Evolutionary conservation across 2,797 vertebrate genomes (phyloP).

Genomic region (Megalops cyprinoides): DNA sequence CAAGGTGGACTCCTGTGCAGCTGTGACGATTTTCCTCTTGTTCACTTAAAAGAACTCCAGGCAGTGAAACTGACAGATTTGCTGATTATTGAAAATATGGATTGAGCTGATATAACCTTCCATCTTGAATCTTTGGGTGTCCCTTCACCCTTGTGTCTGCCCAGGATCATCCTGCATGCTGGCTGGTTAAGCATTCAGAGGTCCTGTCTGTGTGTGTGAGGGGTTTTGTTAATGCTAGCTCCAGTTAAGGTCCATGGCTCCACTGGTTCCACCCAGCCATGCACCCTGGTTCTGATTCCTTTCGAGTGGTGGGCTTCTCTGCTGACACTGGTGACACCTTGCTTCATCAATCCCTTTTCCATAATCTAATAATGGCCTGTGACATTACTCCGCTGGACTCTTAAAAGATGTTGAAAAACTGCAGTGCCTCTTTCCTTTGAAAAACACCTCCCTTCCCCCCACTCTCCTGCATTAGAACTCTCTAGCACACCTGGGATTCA

Average conservation of each 20-base stretch:
- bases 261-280: not conserved
- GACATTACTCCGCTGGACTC: not conserved
- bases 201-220: not conserved
- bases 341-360: conserved; percentile 12
- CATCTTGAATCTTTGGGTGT: not conserved
- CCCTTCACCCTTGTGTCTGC: too few species aligned
- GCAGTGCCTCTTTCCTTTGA: not conserved
- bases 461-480: not conserved
- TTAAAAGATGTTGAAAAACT: not conserved
- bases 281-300: conserved; percentile 3
- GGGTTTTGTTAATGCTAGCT: not conserved
- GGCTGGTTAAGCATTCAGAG: not conserved
- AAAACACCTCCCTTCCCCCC: not conserved
- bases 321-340: conserved; percentile 14
- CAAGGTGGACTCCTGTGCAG: too few species aligned
- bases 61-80: not conserved
- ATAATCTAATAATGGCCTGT: conserved; percentile 22
- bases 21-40: too few species aligned
- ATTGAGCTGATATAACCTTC: not conserved
- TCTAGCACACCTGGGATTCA: not conserved
- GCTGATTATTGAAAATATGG: not conserved
- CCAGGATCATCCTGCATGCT: too few species aligned
- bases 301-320: not conserved
- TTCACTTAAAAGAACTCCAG: too few species aligned
- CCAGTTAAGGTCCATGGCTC: not conserved